These are phyloP conservation scores for Melanerpes aurifrons DNA, from an alignment of 2,113 vertebrate species.

Conservation along the genomic window DNA sequence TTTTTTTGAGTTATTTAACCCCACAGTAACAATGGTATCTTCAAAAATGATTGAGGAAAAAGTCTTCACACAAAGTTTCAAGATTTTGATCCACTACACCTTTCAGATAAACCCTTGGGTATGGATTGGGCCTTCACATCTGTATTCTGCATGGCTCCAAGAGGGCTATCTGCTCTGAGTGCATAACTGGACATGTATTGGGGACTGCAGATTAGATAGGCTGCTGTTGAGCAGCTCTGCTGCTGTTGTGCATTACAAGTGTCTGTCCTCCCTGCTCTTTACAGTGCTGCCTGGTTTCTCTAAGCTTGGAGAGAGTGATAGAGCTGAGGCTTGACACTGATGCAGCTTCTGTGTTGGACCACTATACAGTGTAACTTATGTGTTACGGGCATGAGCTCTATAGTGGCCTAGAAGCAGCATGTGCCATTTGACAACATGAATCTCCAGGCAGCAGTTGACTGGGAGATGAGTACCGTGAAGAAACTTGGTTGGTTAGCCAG, in stretches of 20 bases:
- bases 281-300: background rate
- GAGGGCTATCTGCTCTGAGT: background rate
- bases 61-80: background rate
- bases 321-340: background rate
- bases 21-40: background rate
- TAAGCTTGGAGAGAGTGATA: background rate
- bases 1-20: background rate
- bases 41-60: background rate
- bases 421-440: rapidly evolving
- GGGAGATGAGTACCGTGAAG: background rate
- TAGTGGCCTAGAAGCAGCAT: background rate
- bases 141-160: background rate
- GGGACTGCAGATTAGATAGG: background rate
- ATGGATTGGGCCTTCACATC: background rate
- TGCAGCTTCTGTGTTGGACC: background rate
- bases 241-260: background rate
- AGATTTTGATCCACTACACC: background rate
- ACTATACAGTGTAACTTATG: rapidly evolving
- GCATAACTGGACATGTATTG: rapidly evolving
- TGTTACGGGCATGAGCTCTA: rapidly evolving
- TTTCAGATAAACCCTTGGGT: background rate
- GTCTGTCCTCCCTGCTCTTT: background rate
- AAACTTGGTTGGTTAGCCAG: background rate
- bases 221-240: background rate
- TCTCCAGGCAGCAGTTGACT: background rate